Conservation (phyloP, 2,113 vertebrate genomes). For the Okapia johnstoni region DNA sequence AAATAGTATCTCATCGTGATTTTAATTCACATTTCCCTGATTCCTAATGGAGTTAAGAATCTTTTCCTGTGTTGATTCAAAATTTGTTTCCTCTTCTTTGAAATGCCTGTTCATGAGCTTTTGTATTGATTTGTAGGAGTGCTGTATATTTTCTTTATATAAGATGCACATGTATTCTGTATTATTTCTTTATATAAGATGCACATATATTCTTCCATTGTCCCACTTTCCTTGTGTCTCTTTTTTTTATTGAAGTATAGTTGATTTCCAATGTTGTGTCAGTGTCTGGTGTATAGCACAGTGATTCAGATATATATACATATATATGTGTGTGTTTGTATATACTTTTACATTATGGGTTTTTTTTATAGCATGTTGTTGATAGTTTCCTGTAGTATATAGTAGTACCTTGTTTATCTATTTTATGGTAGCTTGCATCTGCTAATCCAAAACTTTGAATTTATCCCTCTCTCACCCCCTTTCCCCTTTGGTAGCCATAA, state of each 20-base stretch:
- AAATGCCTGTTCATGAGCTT: not conserved
- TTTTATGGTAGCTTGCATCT: not conserved
- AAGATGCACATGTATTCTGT: not conserved
- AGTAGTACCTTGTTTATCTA: not conserved
- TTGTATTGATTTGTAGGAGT: not conserved
- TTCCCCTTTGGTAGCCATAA: not conserved
- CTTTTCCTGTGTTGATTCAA: not conserved
- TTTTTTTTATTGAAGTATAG: not conserved
- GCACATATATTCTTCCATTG: not conserved
- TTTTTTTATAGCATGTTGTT: not conserved
- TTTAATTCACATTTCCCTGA: not conserved
- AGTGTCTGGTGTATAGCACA: not conserved
- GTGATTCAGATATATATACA: not conserved
- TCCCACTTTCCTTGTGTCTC: not conserved
- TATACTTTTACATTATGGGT: not conserved
- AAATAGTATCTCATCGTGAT: not conserved
- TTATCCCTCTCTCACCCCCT: not conserved
- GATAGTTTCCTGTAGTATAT: not conserved
- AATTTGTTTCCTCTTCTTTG: not conserved
- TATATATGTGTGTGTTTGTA: not conserved
- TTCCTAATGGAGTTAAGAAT: not conserved
- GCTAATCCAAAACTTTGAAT: not conserved
- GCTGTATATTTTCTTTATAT: not conserved
- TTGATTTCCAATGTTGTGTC: not conserved
- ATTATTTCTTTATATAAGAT: not conserved